A percentile compares a stretch with the other conserved stretches of the same genome.
phyloP scores from a whole-genome alignment of 2,888 invertebrate genomes.

The Axea sp. region DNA sequence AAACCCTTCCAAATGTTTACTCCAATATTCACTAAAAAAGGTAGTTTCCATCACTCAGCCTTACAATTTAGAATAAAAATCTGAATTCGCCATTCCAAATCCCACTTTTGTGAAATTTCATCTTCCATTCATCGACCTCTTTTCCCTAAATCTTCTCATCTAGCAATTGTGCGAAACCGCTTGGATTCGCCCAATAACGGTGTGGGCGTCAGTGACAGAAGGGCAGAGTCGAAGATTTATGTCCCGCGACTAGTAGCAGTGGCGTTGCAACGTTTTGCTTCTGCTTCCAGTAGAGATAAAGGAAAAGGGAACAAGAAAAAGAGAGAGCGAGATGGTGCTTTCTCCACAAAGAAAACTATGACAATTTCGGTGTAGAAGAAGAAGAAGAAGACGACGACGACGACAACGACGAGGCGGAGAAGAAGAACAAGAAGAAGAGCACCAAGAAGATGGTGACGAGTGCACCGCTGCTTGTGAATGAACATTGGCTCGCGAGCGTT shows the following conservation, averaged over 20 bases:
- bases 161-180: conserved; percentile 2
- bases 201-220: conserved; percentile 60
- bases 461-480: conserved; percentile 76
- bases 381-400: conserved; percentile 43
- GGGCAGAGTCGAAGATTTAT: conserved; percentile 72
- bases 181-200: conserved; percentile 20
- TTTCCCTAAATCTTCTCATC: background rate
- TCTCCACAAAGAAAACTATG: conserved; percentile 61
- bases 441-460: conserved; percentile 63
- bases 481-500: conserved; percentile 78
- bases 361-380: conserved; percentile 18
- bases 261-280: conserved; percentile 75
- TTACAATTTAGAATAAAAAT: too few species aligned
- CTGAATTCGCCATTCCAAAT: background rate
- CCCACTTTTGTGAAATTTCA: too few species aligned
- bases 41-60: too few species aligned
- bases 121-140: conserved; percentile 13
- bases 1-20: too few species aligned
- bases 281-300: conserved; percentile 64
- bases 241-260: conserved; percentile 65
- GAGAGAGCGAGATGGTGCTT: conserved; percentile 36
- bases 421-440: conserved; percentile 63
- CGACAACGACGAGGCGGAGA: conserved; percentile 42
- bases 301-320: conserved; percentile 61
- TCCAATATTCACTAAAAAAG: too few species aligned